Evolutionary conservation across 37 sponge, comb jelly and placozoan genomes (phyloP).

Genomic region (Halisarca cf. caerulea): DNA sequence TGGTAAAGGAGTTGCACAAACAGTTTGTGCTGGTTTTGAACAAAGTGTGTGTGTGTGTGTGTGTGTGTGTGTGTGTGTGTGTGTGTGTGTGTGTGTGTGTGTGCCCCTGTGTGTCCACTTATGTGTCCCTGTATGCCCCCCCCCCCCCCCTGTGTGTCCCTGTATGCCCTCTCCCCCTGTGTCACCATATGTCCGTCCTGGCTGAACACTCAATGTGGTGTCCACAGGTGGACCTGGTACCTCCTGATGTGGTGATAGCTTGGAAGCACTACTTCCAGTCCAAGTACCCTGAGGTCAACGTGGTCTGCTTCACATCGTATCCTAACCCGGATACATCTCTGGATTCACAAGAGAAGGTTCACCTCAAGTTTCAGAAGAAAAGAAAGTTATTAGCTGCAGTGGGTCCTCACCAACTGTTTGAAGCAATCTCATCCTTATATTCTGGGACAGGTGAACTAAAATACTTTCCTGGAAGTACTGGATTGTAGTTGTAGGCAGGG

Average conservation of each 20-base stretch:
- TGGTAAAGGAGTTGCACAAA: conserved; percentile 73
- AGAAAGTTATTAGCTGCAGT: conserved; percentile 58
- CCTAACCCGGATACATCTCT: conserved; percentile 60
- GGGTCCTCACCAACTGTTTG: conserved; percentile 64
- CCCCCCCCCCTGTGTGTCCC: too few species aligned
- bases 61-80: too few species aligned
- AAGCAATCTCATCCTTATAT: conserved; percentile 51
- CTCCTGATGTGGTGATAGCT: conserved; percentile 88
- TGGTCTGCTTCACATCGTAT: conserved; percentile 91
- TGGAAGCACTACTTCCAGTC: conserved; percentile 91
- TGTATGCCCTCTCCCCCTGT: too few species aligned
- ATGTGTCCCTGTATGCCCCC: too few species aligned
- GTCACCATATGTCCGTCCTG: too few species aligned
- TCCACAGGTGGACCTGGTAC: conserved; percentile 91
- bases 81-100: too few species aligned
- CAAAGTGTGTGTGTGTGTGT: conserved; percentile 56
- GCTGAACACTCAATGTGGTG: too few species aligned
- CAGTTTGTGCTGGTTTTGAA: conserved; percentile 84
- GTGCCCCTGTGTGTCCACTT: too few species aligned
- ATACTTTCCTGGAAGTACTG: too few species aligned
- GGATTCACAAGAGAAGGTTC: conserved; percentile 37
- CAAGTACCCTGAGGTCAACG: conserved; percentile 76
- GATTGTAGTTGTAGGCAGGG: too few species aligned
- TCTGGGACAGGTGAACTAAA: conserved; percentile 55
- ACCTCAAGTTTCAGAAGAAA: conserved; percentile 30